Conservation (phyloP, 1,140 invertebrate species). For the Lepidurus couesii region DNA sequence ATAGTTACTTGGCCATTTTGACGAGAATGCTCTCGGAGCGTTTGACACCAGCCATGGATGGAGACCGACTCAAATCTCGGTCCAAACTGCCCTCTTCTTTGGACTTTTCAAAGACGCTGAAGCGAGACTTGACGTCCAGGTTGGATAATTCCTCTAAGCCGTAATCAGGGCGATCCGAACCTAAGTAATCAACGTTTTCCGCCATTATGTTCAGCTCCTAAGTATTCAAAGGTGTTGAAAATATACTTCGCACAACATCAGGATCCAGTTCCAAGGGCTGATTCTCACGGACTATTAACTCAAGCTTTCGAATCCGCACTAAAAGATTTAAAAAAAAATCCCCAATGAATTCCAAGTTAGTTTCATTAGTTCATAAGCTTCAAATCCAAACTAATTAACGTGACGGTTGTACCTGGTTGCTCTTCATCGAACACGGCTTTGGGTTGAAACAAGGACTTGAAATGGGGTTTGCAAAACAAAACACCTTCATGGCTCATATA, state of each 20-base stretch:
- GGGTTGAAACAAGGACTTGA: conserved; percentile 82
- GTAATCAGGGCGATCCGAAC: conserved; percentile 80
- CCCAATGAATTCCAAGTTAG: neutral
- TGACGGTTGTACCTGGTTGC: conserved; percentile 45
- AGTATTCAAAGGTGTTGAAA: neutral
- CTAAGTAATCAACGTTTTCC: conserved; percentile 47
- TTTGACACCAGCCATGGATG: conserved; percentile 59
- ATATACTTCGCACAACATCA: conserved; percentile 83
- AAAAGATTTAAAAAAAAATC: neutral
- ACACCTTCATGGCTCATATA: conserved; percentile 82
- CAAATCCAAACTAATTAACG: neutral
- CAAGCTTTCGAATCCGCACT: conserved; percentile 55
- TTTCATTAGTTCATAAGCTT: neutral
- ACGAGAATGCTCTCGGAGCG: conserved; percentile 69
- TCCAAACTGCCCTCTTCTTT: conserved; percentile 51
- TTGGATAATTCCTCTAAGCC: conserved; percentile 74
- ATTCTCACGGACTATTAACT: conserved; percentile 87
- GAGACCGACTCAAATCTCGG: conserved; percentile 44
- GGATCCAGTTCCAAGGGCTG: conserved; percentile 79
- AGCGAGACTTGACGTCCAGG: conserved; percentile 76
- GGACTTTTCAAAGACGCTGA: conserved; percentile 72
- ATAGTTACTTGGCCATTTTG: conserved; percentile 72
- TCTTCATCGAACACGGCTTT: conserved; percentile 70
- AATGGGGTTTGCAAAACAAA: conserved; percentile 88
- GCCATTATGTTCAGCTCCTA: conserved; percentile 7